Evolutionary conservation across 1,140 invertebrate genomes (phyloP).

Genomic region (Magallana ariakensis): DNA sequence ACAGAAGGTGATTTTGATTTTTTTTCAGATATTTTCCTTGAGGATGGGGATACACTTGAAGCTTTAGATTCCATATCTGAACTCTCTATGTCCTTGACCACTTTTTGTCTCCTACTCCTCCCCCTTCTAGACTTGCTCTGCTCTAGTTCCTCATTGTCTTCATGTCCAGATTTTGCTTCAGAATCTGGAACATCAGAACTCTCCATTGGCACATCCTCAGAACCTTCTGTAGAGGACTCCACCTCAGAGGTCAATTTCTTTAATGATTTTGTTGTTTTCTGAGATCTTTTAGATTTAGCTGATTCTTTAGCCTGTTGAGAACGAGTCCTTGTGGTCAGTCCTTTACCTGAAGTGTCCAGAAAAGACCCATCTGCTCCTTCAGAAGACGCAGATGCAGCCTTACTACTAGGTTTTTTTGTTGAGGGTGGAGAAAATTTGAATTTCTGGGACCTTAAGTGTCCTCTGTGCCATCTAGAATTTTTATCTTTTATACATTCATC

Average conservation of each 20-base stretch:
- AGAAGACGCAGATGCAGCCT: not conserved
- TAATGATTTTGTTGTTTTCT: conserved; percentile 17
- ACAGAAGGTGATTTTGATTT: not conserved
- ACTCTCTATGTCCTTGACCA: not conserved
- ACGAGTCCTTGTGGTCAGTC: not conserved
- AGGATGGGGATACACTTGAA: not conserved
- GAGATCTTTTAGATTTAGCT: not conserved
- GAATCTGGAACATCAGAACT: not conserved
- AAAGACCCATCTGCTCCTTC: conserved; percentile 5
- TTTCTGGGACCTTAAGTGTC: conserved; percentile 1
- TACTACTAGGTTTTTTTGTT: conserved; percentile 5
- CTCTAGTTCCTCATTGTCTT: not conserved
- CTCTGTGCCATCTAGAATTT: not conserved
- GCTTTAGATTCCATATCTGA: not conserved
- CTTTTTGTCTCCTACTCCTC: not conserved
- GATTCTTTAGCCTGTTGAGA: not conserved
- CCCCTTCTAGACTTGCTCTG: conserved; percentile 1
- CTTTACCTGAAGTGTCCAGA: not conserved
- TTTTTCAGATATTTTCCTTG: not conserved
- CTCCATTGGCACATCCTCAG: not conserved
- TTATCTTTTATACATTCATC: not conserved
- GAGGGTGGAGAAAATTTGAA: conserved; percentile 35
- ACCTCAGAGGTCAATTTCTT: not conserved
- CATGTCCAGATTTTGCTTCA: not conserved
- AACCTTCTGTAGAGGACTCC: conserved; percentile 9